A percentile compares a stretch with the other conserved stretches of the same genome.
Conservation (phyloP, 2,797 vertebrate species). For the Chiloscyllium punctatum region DNA sequence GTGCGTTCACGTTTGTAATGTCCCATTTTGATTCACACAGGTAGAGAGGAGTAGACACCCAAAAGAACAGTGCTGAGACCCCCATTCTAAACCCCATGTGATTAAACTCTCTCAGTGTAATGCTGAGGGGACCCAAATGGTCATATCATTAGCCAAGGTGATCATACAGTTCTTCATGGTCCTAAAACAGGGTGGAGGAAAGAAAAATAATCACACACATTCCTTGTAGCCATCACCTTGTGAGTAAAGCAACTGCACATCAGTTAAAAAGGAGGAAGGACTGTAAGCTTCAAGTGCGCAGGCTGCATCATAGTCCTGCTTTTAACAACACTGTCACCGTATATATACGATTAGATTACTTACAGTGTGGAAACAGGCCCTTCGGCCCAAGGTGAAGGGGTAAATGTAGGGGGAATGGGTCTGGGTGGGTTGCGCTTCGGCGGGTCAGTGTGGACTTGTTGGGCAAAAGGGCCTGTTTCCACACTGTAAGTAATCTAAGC, state of each 20-base stretch:
- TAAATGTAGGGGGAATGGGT: too few species aligned
- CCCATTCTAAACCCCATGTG: too few species aligned
- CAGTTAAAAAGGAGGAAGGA: neutral
- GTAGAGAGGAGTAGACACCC: neutral
- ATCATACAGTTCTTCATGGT: neutral
- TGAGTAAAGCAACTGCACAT: neutral
- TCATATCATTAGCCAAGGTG: neutral
- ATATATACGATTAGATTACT: too few species aligned
- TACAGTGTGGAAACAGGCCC: too few species aligned
- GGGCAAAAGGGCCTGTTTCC: too few species aligned
- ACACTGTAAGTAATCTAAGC: too few species aligned
- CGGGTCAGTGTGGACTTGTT: too few species aligned
- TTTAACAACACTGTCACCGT: neutral
- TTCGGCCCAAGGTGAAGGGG: too few species aligned
- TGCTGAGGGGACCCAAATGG: neutral
- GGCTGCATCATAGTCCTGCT: neutral
- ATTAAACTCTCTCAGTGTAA: neutral
- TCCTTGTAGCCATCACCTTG: neutral
- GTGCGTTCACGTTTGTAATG: neutral
- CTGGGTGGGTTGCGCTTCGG: too few species aligned
- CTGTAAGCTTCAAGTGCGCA: neutral
- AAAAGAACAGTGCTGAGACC: neutral
- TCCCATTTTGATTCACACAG: neutral
- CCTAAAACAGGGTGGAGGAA: neutral
- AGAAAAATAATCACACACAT: neutral